Base-by-base conservation (phyloP, 2,888 invertebrate species). In the Pammene aurita region DNA sequence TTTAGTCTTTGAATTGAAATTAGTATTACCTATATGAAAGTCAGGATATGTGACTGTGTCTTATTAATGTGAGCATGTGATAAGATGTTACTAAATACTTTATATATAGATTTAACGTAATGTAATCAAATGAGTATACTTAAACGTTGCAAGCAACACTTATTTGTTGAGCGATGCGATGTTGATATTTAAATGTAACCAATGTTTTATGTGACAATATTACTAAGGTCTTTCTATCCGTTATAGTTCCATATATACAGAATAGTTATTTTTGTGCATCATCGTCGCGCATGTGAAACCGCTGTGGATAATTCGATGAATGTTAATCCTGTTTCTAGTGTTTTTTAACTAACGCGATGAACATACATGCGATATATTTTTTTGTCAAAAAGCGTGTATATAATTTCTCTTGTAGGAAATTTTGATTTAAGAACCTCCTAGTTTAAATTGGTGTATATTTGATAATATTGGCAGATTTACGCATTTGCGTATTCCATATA, bases 21-120 rank as follows among this genome's bases (percentile, higher is more conserved):
- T 46, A 64, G 68, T 69, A 64, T 69, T 64, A 62, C n/a, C 41
- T 62, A 57, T 38, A 26, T 34, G 35, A 58, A 63, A 64, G 58
- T 41, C 52, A 69, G 64, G 63, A 16, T 9, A 58, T 46, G 13
- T 57, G 57, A 57, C 56, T 57, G 41, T 58, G 50, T 62, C 56
- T 50, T 67, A 61, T 55, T 61, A 54, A 18, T 61, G 46, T 46
- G 55, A 67, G 63, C 50, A 58, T 54, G 68, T 68, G 68, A 63
- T 64, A 64, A 9, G 67, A 26, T 63, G 35, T 63, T 63, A 42
- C 16, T 44, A 62, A 35, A 63, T 63, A 48, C 52, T 7, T 66
- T 54, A 48, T 67, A n/a, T 67, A 63, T 50, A 44, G 57, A 50
- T 57, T 56, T 26, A 50, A 62, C 26, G 38, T 64, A 26, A n/a